Percentiles rank a stretch among this genome's conserved stretches.
Conservation (phyloP, 1,140 invertebrate genomes). For the Eufriesea mexicana region DNA sequence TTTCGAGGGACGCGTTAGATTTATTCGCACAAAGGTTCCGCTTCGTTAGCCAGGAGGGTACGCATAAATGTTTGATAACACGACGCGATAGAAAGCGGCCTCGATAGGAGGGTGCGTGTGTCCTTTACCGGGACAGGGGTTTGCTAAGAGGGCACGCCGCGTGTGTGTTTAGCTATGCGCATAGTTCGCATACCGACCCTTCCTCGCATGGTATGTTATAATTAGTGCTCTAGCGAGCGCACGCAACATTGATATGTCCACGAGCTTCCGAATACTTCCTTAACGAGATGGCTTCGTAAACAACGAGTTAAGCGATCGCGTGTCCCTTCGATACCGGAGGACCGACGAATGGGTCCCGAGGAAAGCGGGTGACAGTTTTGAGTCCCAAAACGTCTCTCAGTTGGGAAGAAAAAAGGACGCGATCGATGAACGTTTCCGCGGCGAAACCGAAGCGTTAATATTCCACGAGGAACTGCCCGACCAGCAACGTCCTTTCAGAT, state of each 20-base stretch:
- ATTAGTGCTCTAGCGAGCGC: conserved; percentile 63
- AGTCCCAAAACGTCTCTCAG: no score
- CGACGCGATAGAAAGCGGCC: conserved; percentile 23
- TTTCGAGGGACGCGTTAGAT: conserved; percentile 15
- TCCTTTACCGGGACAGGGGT: conserved; percentile 12
- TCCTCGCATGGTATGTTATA: conserved; percentile 73
- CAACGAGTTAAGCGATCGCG: conserved; percentile 57
- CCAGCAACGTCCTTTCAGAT: neutral
- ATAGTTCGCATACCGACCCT: conserved; percentile 68
- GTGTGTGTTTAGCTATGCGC: conserved; percentile 45
- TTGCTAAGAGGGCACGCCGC: neutral
- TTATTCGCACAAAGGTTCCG: conserved; percentile 41
- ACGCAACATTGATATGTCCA: conserved; percentile 71
- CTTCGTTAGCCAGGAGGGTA: conserved; percentile 21
- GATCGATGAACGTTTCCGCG: neutral
- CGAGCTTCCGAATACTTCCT: conserved; percentile 66
- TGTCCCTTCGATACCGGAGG: neutral
- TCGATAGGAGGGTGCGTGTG: conserved; percentile 13
- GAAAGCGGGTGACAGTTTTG: no score
- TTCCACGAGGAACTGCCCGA: conserved; percentile 1
- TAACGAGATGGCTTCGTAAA: conserved; percentile 69
- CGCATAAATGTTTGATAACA: conserved; percentile 64
- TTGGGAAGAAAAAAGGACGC: no score
- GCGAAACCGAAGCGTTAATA: neutral
- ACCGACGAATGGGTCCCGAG: no score